These are phyloP conservation scores for Oreotrochilus melanogaster DNA, from an alignment of 2,113 vertebrate species.

Conservation along the genomic window DNA sequence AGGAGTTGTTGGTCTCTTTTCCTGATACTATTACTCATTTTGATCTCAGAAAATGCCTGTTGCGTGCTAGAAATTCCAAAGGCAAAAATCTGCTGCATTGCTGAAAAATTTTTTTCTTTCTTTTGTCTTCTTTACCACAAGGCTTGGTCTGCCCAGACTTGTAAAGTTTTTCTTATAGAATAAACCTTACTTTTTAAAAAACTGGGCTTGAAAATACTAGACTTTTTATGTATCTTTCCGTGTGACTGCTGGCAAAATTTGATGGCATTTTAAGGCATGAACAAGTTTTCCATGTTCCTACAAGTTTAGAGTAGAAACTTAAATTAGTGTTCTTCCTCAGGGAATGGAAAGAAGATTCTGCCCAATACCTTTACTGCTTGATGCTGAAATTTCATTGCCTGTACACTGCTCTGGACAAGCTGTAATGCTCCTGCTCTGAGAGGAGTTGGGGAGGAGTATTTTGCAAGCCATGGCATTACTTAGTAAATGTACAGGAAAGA, in stretches of 20 bases:
- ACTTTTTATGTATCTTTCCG: neutral
- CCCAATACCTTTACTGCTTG: neutral
- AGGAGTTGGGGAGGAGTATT: neutral
- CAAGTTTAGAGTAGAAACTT: neutral
- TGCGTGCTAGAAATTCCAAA: neutral
- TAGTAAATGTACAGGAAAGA: neutral
- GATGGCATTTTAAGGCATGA: neutral
- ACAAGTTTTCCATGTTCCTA: neutral
- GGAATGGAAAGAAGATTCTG: neutral
- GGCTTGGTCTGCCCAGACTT: neutral
- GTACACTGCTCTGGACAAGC: neutral
- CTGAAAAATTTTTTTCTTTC: neutral
- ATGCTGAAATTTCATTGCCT: neutral
- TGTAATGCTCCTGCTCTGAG: neutral
- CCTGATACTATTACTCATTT: neutral
- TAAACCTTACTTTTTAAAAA: neutral
- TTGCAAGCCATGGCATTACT: fast-evolving
- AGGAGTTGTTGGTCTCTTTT: neutral
- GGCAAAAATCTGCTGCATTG: neutral
- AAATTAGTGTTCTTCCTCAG: neutral
- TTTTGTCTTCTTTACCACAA: neutral
- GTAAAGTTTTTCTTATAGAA: neutral
- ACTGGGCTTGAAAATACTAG: neutral
- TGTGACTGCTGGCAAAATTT: neutral
- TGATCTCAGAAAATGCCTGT: neutral